A percentile compares a stretch with the other conserved stretches of the same genome.
phyloP scores from a whole-genome alignment of 2,888 invertebrate species.

The Cylindroiulus punctatus region DNA sequence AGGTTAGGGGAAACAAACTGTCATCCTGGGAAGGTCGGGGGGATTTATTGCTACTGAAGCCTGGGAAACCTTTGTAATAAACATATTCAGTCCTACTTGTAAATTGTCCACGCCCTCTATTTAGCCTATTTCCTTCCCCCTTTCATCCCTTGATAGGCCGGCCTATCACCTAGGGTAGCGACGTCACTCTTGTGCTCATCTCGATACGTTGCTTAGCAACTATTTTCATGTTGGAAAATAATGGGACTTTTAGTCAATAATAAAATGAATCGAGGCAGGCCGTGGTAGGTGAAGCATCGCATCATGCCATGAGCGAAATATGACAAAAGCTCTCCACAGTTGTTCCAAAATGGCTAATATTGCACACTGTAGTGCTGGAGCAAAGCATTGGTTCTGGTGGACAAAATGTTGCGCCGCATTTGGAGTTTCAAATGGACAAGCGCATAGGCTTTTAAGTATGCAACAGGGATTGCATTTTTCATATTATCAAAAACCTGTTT shows the following conservation, averaged over 20 bases:
- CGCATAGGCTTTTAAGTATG: background rate
- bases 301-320: conserved; percentile 5
- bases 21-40: too few species aligned
- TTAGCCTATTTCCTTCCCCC: conserved; percentile 12
- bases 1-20: too few species aligned
- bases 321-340: conserved; percentile 15
- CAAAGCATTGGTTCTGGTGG: background rate
- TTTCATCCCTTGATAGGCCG: conserved; percentile 3
- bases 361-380: background rate
- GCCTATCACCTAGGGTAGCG: background rate
- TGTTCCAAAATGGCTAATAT: background rate
- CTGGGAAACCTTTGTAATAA: too few species aligned
- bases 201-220: conserved; percentile 45
- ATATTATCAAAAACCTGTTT: conserved; percentile 45
- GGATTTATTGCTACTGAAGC: too few species aligned
- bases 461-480: conserved; percentile 39
- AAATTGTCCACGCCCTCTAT: conserved; percentile 5
- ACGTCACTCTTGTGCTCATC: conserved; percentile 29
- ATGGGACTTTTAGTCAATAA: conserved; percentile 47
- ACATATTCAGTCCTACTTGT: background rate
- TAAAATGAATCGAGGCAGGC: conserved; percentile 26
- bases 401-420: background rate
- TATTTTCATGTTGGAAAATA: conserved; percentile 43
- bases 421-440: background rate
- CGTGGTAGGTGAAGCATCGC: conserved; percentile 11